Percentiles rank a stretch among this genome's conserved stretches.
Conservation (phyloP, 1,140 invertebrate genomes). For the Drosophila grimshawi region DNA sequence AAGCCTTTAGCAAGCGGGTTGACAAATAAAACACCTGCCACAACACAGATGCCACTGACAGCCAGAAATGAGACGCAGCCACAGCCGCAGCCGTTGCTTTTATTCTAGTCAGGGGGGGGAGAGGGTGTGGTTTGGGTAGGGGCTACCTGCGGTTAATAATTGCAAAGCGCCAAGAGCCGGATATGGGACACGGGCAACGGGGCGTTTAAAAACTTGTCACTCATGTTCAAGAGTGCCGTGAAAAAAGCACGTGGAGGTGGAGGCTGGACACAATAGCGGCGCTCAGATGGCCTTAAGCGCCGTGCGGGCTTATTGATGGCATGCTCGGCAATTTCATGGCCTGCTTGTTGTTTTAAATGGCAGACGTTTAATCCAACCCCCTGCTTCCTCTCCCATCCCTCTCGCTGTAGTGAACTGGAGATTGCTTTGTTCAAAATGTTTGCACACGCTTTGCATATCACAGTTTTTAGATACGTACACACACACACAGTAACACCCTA, state of each 20-base stretch:
- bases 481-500: not conserved
- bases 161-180: conserved; percentile 49
- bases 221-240: conserved; percentile 45
- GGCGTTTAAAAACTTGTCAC: conserved; percentile 69
- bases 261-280: conserved; percentile 22
- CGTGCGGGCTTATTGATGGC: conserved; percentile 45
- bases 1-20: conserved; percentile 47
- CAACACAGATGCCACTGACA: conserved; percentile 38
- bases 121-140: conserved; percentile 2
- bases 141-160: conserved; percentile 76
- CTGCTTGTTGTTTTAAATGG: conserved; percentile 52
- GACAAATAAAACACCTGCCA: conserved; percentile 69
- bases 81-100: conserved; percentile 16
- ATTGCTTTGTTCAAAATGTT: conserved; percentile 48
- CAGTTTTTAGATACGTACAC: conserved; percentile 11
- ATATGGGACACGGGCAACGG: conserved; percentile 29
- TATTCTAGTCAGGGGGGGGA: not conserved
- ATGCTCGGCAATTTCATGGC: conserved; percentile 50
- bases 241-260: not conserved
- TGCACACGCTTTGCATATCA: conserved; percentile 48
- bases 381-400: not conserved
- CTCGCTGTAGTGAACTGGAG: not conserved
- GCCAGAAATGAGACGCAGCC: conserved; percentile 26
- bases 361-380: conserved; percentile 46
- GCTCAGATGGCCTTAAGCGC: conserved; percentile 18